Evolutionary conservation across 2,113 vertebrate genomes (phyloP), one percentile per base, ranked within the genome.

Genomic region (Urocitellus parryii): DNA sequence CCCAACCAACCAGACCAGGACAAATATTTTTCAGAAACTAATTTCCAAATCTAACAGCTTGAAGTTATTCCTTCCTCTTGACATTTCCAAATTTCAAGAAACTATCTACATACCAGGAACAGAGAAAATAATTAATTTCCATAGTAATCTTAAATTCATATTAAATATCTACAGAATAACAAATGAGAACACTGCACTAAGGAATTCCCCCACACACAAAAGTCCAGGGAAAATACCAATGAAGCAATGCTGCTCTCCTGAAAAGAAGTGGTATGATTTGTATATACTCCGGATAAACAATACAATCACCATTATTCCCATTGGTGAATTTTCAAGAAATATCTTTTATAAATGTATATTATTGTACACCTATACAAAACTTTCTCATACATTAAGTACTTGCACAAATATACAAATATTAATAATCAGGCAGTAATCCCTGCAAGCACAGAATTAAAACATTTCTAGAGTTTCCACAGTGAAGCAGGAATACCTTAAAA

Each of bases 301-400:
- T 70, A 94, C 48, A 80, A 95, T 91, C 91, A 95, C 10, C 2
- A n/a, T 5, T 95, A 95, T 63, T 86, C 67, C 58, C 51, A 92
- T 0, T 37, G 25, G 42, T 87, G 45, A 96, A 89, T n/a, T 94
- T 32, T 68, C 37, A 95, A 87, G 18, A 90, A 58, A 39, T 13
- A 8, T 48, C 25, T 24, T 79, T 83, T 73, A 80, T 70, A 90
- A 22, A 83, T 48, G 45, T 61, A 39, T 73, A 61, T 51, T 67
- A 37, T 0, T 90, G 5, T 78, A 73, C 4, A 81, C 45, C 14
- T 74, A 67, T 7, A 91, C 14, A 91, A 77, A 88, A 91, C 39
- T 58, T 51, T 90, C 81, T 92, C 45, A 87, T 67, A 56, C 61
- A 94, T 83, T 68, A 85, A 94, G 61, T 81, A 81, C n/a, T 42